Evolutionary conservation across 2,797 vertebrate genomes (phyloP).

Genomic region (Anguilla obscura): DNA sequence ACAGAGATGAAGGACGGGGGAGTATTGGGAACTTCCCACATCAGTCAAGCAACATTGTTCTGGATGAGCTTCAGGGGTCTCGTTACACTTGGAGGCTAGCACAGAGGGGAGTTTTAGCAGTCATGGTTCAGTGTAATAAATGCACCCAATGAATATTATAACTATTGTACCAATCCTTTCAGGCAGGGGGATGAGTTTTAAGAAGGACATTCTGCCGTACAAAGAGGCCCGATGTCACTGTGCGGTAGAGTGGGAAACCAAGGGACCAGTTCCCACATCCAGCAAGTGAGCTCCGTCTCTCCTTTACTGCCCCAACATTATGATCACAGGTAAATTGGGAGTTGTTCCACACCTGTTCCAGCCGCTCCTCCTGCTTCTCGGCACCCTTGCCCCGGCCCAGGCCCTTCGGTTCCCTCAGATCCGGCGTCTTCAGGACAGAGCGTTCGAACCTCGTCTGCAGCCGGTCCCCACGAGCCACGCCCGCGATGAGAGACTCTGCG

Average conservation of each 20-base stretch:
- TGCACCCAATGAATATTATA: not conserved
- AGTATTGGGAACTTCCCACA: not conserved
- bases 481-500: conserved; percentile 48
- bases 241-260: not conserved
- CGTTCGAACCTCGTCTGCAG: conserved; percentile 60
- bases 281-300: not conserved
- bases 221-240: not conserved
- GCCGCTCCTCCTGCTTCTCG: conserved; percentile 60
- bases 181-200: not conserved
- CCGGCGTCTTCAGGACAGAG: conserved; percentile 49
- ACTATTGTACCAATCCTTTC: not conserved
- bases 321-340: not conserved
- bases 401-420: conserved; percentile 47
- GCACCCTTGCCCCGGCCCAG: conserved; percentile 51
- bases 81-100: not conserved
- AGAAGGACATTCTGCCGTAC: not conserved
- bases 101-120: not conserved
- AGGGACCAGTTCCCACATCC: not conserved
- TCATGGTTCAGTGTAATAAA: not conserved
- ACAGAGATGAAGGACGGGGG: not conserved
- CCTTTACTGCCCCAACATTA: not conserved
- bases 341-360: conserved; percentile 62
- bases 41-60: not conserved
- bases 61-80: not conserved
- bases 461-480: conserved; percentile 53